Conservation (phyloP, 1,140 invertebrate genomes). For the Cecropterus lyciades region DNA sequence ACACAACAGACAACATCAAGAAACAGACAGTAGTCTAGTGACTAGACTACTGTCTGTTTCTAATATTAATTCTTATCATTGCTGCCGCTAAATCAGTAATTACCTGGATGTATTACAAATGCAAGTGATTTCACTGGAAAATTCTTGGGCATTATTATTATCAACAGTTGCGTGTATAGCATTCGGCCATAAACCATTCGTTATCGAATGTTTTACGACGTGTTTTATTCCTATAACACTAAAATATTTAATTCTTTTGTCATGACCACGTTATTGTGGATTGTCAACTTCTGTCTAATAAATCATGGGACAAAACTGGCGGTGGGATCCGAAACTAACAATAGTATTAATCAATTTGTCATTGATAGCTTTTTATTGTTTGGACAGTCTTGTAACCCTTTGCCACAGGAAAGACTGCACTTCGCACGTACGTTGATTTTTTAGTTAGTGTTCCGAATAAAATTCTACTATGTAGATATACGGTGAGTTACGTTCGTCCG, state of each 20-base stretch:
- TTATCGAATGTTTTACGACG: conserved; percentile 29
- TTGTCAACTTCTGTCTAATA: conserved; percentile 37
- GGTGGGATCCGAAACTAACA: conserved; percentile 18
- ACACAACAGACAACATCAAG: too few species aligned
- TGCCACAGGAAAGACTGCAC: background rate
- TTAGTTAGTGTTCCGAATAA: background rate
- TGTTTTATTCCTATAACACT: conserved; percentile 30
- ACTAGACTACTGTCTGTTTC: background rate
- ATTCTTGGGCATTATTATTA: conserved; percentile 23
- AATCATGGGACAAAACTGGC: conserved; percentile 37
- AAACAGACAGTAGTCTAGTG: too few species aligned
- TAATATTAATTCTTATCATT: background rate
- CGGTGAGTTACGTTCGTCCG: too few species aligned
- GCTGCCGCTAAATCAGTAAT: background rate
- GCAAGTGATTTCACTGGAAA: conserved; percentile 8
- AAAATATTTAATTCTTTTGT: conserved; percentile 35
- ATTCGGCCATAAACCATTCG: conserved; percentile 23
- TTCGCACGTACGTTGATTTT: background rate
- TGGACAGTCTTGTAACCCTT: conserved; percentile 1
- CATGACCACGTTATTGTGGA: conserved; percentile 33
- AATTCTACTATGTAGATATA: too few species aligned
- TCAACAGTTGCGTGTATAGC: conserved; percentile 24
- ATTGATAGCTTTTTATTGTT: conserved; percentile 14
- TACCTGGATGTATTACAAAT: background rate
- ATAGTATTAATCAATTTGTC: conserved; percentile 24